phyloP scores from a whole-genome alignment of 2,888 invertebrate species.

The Drosophila histrio region DNA sequence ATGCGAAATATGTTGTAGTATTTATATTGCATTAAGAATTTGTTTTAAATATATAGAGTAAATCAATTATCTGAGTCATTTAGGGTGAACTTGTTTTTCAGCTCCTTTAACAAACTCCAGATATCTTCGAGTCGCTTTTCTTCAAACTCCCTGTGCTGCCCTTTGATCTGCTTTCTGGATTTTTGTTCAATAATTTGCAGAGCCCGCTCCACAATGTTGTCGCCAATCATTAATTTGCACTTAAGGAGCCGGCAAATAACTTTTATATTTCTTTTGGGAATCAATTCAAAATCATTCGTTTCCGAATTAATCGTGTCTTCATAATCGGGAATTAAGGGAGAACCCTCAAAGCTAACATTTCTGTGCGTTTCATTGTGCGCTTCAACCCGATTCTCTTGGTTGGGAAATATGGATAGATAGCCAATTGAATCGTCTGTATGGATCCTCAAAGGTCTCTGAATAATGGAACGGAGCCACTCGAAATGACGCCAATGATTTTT shows the following conservation, averaged over 20 bases:
- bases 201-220: conserved; percentile 86
- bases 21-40: too few species aligned
- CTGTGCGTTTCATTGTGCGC: conserved; percentile 83
- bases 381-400: conserved; percentile 86
- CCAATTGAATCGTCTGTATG: not conserved
- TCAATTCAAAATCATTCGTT: not conserved
- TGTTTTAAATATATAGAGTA: not conserved
- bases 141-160: not conserved
- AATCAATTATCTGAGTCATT: not conserved
- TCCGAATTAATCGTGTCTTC: not conserved
- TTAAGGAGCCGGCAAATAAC: not conserved
- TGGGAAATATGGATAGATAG: conserved; percentile 86
- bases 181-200: conserved; percentile 84
- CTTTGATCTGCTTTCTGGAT: not conserved
- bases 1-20: too few species aligned
- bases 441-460: not conserved
- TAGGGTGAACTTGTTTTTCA: not conserved
- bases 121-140: conserved; percentile 2
- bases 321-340: conserved; percentile 64
- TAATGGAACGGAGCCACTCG: conserved; percentile 85
- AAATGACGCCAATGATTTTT: conserved; percentile 84
- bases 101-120: not conserved
- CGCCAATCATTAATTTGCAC: conserved; percentile 83
- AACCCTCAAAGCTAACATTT: conserved; percentile 66
- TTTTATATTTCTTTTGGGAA: not conserved